Evolutionary conservation across 2,888 invertebrate genomes (phyloP).

Genomic region (Phania funesta): DNA sequence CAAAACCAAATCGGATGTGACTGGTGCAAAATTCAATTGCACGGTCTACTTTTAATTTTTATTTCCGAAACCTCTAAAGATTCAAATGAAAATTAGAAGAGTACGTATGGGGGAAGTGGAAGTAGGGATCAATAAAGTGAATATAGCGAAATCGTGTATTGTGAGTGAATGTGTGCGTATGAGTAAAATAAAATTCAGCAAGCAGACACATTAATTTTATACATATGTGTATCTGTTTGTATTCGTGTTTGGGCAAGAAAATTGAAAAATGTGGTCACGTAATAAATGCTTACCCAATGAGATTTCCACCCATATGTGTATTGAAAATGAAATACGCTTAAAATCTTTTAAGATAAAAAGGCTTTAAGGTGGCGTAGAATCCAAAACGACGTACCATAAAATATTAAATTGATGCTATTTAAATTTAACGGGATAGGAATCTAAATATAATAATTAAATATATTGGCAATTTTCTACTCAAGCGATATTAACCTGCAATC

Average conservation of each 20-base stretch:
- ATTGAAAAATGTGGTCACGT: slow-evolving; percentile 58
- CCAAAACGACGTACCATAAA: background rate
- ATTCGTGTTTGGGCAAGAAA: no score
- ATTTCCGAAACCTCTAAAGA: slow-evolving; percentile 48
- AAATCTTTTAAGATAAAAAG: background rate
- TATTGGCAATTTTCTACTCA: no score
- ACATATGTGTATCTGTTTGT: no score
- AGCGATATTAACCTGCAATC: no score
- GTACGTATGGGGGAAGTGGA: background rate
- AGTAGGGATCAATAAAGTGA: background rate
- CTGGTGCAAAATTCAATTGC: slow-evolving; percentile 48
- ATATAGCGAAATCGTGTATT: background rate
- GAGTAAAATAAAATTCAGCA: slow-evolving; percentile 9
- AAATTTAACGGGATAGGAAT: no score
- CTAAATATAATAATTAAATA: no score
- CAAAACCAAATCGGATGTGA: slow-evolving; percentile 15
- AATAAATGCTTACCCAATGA: slow-evolving; percentile 40
- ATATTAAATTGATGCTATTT: no score
- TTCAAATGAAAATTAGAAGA: slow-evolving; percentile 41
- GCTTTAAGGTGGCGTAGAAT: background rate
- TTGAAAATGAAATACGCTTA: no score
- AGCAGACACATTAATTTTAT: no score
- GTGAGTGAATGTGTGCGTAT: background rate
- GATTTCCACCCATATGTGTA: slow-evolving; percentile 27
- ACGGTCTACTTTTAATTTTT: slow-evolving; percentile 58